Conservation (phyloP, 2,888 invertebrate species). For the Lepidocyrtinus sp. region DNA sequence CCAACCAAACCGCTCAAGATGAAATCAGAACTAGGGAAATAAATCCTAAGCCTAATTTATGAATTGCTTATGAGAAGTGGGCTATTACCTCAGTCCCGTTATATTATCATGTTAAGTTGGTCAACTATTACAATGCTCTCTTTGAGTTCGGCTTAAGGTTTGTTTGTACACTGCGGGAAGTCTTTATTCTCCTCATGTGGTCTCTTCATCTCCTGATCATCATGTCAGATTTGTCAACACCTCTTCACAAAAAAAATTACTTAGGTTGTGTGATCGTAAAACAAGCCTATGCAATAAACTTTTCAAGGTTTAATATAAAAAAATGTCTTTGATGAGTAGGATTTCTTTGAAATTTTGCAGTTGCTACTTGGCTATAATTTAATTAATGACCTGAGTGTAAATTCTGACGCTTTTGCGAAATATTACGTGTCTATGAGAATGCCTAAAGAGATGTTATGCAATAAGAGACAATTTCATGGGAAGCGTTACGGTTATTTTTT, state of each 20-base stretch:
- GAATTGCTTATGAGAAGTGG: neutral
- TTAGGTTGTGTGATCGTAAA: neutral
- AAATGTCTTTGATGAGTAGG: no score
- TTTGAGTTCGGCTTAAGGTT: constrained; percentile 1
- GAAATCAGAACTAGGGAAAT: no score
- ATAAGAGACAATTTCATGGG: no score
- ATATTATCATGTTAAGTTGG: neutral
- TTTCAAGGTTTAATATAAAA: neutral
- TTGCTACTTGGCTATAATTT: no score
- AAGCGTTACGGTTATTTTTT: neutral
- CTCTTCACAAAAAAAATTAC: constrained; percentile 21
- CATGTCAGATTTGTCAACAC: constrained; percentile 38
- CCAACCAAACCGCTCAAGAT: no score
- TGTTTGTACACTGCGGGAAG: constrained; percentile 21
- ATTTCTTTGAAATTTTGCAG: no score
- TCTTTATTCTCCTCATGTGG: constrained; percentile 32
- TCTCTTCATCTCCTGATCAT: constrained; percentile 20
- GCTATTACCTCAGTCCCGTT: neutral
- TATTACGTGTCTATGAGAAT: no score
- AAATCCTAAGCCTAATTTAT: no score
- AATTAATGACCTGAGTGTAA: no score
- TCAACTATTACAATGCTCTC: neutral
- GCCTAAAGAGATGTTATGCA: no score
- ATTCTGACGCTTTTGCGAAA: no score
- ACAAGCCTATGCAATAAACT: no score